Evolutionary conservation across 2,888 invertebrate species (phyloP), one percentile per base, ranked within the genome.

Genomic region (Lithophane ornitopus): DNA sequence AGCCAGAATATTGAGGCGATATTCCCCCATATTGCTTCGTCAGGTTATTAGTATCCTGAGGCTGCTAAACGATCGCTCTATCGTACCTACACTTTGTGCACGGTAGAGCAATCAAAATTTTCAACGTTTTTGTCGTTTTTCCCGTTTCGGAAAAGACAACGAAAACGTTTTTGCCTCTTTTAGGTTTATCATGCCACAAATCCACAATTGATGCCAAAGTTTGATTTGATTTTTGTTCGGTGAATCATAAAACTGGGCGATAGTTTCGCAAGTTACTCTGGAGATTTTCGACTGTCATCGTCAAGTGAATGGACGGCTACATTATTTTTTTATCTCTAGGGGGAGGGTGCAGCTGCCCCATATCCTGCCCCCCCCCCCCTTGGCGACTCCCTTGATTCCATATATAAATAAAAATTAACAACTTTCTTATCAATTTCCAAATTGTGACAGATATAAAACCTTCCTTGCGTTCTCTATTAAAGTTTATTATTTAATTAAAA

Each of bases 1-100:
- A 4, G 34, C 34, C 34, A 34, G 34, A 34, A 2, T 4, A 34
- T 34, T 34, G 34, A n/a, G 75, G 70, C 74, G 77, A 79, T 82
- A 44, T 80, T 84, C 81, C 28, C 28, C n/a, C 74, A 82, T 76
- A 54, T 74, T 79, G 71, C 71, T 75, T 75, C 79, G 74, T 76
- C n/a, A n/a, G n/a, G 79, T 72, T 74, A 83, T 85, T 77, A 80
- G 67, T 73, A 76, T 76, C 19, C 81, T 72, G 69, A 78, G 74
- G 67, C 72, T 75, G 71, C 74, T 78, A 72, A 81, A 76, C 26
- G 80, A 85, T 71, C 71, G 75, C 73, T 85, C 84, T 81, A 78
- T 74, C 9, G 76, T 79, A 66, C 61, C 66, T 79, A 66, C 61
- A 70, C 22, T 59, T 70, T n/a, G 66, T 80, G 72, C 76, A 85